Evolutionary conservation across 2,797 vertebrate species (phyloP), one percentile per base, ranked within the genome.

Genomic region (Spheniscus humboldti): DNA sequence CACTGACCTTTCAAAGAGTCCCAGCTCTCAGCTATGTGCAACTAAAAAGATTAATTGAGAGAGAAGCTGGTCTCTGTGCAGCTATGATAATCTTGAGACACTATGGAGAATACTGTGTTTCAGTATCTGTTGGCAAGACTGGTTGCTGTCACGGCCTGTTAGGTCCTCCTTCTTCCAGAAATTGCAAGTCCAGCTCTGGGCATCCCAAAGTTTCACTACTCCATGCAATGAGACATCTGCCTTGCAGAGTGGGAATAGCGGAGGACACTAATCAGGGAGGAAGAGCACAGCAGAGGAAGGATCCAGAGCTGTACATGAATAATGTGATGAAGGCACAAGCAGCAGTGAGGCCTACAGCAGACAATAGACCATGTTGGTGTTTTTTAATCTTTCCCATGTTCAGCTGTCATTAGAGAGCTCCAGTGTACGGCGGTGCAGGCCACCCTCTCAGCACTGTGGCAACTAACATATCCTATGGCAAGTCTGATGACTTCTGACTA

Each of bases 341-440:
- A 53, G 19, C 25, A 41, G 20, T 6, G 25, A 81, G 43, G 6
- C 20, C 23, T 68, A 37, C 27, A 56, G 37, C 20, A 35, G 28
- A 31, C 11, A 22, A 45, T 19, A 13, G 7, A 25, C 30, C 11
- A 22, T 20, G 18, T 4, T 33, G 15, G 6, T 20, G 9, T 6
- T 56, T 86, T 66, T 63, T 18, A 57, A n/a, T 45, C 33, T 57
- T 82, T 79, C 19, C 33, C 24, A 27, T n/a, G 48, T 47, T 69
- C 60, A 17, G 4, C 48, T 69, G 24, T 53, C 4, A 1, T 30
- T 53, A 56, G 30, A 56, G 53, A 68, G 27, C 18, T 77, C 31
- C 35, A 48, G 12, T 1, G 1, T 27, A 57, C 0, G 4, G 16
- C 0, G 0, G 15, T 62, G 11, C 43, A 30, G 47, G 19, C 33